Conservation (phyloP, 2,113 vertebrate genomes). For the Brevimyrus niger region DNA sequence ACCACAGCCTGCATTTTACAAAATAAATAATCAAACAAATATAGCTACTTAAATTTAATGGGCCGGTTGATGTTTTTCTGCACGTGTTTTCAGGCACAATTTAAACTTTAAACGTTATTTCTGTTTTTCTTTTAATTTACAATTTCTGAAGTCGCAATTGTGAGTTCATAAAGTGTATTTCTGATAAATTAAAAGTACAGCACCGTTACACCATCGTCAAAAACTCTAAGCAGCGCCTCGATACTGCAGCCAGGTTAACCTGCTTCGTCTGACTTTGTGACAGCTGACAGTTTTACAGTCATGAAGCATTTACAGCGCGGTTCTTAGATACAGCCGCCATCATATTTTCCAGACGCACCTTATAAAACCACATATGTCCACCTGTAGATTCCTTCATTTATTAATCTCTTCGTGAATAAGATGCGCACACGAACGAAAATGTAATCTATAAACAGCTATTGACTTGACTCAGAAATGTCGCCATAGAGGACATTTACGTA, state of each 20-base stretch:
- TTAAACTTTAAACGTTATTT: background rate
- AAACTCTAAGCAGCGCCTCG: background rate
- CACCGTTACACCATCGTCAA: background rate
- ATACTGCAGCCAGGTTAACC: background rate
- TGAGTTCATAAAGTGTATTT: background rate
- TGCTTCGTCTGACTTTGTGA: background rate
- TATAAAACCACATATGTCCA: background rate
- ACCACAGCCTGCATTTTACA: background rate
- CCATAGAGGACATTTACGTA: background rate
- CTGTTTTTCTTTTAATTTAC: background rate
- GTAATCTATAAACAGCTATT: background rate
- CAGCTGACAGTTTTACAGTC: background rate
- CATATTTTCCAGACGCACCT: background rate
- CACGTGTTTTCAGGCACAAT: background rate
- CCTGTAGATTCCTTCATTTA: background rate
- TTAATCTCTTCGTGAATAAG: background rate
- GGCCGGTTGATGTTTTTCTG: background rate
- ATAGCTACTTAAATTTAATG: background rate
- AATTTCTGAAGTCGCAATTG: background rate
- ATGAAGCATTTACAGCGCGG: background rate
- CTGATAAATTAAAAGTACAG: background rate
- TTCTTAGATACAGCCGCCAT: background rate
- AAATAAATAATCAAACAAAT: background rate
- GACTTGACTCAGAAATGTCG: background rate
- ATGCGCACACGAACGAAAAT: background rate